Evolutionary conservation across 2,113 vertebrate species (phyloP), one percentile per base, ranked within the genome.

Genomic region (Spea multiplicata): DNA sequence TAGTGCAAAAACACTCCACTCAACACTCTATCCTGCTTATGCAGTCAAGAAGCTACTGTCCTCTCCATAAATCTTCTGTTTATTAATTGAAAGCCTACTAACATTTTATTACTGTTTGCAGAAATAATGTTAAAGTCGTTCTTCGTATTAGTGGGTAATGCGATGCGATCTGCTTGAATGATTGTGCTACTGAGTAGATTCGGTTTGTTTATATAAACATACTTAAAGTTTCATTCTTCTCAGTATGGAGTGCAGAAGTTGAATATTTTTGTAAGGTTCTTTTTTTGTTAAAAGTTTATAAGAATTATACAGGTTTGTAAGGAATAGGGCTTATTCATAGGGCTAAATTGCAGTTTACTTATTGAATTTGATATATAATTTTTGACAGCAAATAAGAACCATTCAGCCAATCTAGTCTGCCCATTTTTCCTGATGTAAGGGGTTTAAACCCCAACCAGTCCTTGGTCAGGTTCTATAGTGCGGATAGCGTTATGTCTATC

Each of bases 81-180:
- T 59, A 74, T 74, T 74, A 74, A 49, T 30, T 49, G 64, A 80
- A 13, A 48, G 16, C 61, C 47, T 9, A n/a, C 13, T 53, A 45
- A 46, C 55, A 30, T 50, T 68, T 62, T 67, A 49, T 73, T 68
- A 64, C 66, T 65, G 55, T 48, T 61, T 44, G 44, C 72, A 61
- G 55, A 80, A 80, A 80, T 80, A 74, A 62, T 45, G 49, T 30
- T 80, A 61, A 61, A 52, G 48, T 8, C 64, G 16, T 74, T 68
- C 65, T 45, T 65, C 9, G 49, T 59, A 62, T 74, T 80, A 68
- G 62, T 17, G 57, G 44, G 10, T 12, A 68, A 74, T 47, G 46
- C 68, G 68, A 79, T 79, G 61, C 55, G 70, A 80, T 74, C 53
- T 68, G 71, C 65, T 80, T 47, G 71, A 74, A 61, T 61, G 65